A percentile compares a stretch with the other conserved stretches of the same genome.
Conservation (phyloP, 2,113 vertebrate genomes). For the Amblyornis subalaris region DNA sequence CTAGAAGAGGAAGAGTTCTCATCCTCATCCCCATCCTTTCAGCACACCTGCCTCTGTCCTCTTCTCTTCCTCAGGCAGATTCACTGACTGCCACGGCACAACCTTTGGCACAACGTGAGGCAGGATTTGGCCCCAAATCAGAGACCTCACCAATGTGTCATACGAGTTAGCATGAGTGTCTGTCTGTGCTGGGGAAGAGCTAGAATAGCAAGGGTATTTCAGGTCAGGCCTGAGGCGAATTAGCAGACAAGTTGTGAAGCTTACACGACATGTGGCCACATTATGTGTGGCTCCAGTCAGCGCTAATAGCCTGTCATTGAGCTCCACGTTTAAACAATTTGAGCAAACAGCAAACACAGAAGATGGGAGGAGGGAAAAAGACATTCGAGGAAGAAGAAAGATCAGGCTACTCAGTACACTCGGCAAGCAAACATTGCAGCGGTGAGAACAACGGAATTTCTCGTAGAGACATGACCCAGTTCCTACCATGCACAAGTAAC, state of each 20-base stretch:
- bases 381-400: conserved; percentile 43
- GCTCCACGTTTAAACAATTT: conserved; percentile 62
- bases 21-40: neutral
- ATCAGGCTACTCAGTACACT: neutral
- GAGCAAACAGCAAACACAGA: conserved; percentile 60
- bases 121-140: neutral
- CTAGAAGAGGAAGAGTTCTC: neutral
- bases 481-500: neutral
- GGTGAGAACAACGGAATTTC: neutral
- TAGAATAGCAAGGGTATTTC: conserved; percentile 55
- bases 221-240: conserved; percentile 62
- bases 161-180: neutral
- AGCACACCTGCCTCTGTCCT: neutral
- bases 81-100: neutral
- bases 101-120: neutral
- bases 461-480: neutral
- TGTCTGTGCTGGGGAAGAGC: neutral
- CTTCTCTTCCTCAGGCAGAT: neutral
- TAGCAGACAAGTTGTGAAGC: conserved; percentile 63
- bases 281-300: conserved; percentile 57
- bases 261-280: conserved; percentile 64
- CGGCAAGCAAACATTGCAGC: neutral
- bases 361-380: conserved; percentile 47
- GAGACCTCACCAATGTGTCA: neutral
- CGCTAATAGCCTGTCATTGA: conserved; percentile 60